These are phyloP conservation scores for Arrhamphus sclerolepis DNA, from an alignment of 2,797 vertebrate species.

Conservation along the genomic window DNA sequence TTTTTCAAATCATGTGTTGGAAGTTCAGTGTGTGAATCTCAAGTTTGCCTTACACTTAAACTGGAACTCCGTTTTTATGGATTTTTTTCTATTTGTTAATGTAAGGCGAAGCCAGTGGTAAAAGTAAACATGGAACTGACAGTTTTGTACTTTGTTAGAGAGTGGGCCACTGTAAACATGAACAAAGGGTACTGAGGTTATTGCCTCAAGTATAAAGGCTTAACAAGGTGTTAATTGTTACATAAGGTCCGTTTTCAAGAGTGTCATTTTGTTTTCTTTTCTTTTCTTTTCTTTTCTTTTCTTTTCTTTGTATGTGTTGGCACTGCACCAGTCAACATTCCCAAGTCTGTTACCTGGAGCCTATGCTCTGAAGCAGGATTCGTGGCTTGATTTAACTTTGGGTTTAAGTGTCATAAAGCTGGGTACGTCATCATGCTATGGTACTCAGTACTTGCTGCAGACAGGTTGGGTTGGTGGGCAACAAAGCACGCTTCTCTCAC, in stretches of 20 bases:
- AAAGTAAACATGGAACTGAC: slow-evolving; percentile 14
- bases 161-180: slow-evolving; percentile 43
- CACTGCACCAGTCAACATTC: slow-evolving; percentile 52
- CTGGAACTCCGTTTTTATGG: slow-evolving; percentile 66
- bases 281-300: not conserved
- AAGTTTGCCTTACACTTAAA: slow-evolving; percentile 76
- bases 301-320: slow-evolving; percentile 30
- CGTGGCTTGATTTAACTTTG: not conserved
- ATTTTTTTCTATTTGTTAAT: slow-evolving; percentile 51
- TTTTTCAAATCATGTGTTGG: slow-evolving; percentile 50
- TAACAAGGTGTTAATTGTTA: slow-evolving; percentile 26
- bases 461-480: not conserved
- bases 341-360: slow-evolving; percentile 42
- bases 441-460: not conserved
- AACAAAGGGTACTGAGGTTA: slow-evolving; percentile 56
- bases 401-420: too few relatives aligned
- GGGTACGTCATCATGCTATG: too few relatives aligned
- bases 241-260: slow-evolving; percentile 42
- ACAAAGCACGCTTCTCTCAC: too few relatives aligned
- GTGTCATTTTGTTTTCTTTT: slow-evolving; percentile 9
- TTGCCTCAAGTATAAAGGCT: slow-evolving; percentile 45
- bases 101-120: slow-evolving; percentile 44
- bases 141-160: slow-evolving; percentile 43
- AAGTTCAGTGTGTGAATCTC: slow-evolving; percentile 70
- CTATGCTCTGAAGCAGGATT: not conserved